Conservation (phyloP, 1,140 invertebrate species). For the Pogonomyrmex californicus region DNA sequence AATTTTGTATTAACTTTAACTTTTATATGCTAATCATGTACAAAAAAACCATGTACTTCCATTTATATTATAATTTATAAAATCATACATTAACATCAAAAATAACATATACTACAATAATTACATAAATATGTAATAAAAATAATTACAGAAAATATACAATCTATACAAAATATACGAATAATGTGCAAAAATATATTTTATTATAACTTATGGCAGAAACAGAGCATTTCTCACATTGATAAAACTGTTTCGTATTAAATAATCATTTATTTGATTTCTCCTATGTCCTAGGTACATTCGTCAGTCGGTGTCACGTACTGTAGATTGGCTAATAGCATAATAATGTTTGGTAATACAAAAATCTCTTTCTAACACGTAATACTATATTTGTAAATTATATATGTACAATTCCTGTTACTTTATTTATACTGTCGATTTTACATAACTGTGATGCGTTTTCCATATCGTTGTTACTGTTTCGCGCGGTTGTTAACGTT, state of each 20-base stretch:
- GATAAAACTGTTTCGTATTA: constrained; percentile 68
- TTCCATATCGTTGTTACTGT: background rate
- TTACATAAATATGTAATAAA: constrained; percentile 21
- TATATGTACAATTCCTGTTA: constrained; percentile 66
- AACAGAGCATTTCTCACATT: constrained; percentile 6
- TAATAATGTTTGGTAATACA: constrained; percentile 75
- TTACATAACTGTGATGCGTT: constrained; percentile 45
- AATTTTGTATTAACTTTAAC: background rate
- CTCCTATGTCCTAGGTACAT: constrained; percentile 76
- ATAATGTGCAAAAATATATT: background rate
- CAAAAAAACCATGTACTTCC: background rate
- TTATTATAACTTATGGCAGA: constrained; percentile 11
- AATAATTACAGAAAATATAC: constrained; percentile 4
- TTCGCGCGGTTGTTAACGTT: constrained; percentile 35
- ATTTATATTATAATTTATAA: constrained; percentile 21
- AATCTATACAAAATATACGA: background rate
- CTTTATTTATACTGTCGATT: constrained; percentile 21
- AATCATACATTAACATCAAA: background rate
- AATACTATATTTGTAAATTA: constrained; percentile 77
- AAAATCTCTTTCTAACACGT: constrained; percentile 72
- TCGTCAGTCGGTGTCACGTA: constrained; percentile 77
- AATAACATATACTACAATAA: background rate
- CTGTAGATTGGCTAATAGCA: constrained; percentile 71
- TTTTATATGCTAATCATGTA: background rate
- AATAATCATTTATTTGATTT: constrained; percentile 79